Conservation (phyloP, 2,113 vertebrate species). For the Aldabrachelys gigantea region DNA sequence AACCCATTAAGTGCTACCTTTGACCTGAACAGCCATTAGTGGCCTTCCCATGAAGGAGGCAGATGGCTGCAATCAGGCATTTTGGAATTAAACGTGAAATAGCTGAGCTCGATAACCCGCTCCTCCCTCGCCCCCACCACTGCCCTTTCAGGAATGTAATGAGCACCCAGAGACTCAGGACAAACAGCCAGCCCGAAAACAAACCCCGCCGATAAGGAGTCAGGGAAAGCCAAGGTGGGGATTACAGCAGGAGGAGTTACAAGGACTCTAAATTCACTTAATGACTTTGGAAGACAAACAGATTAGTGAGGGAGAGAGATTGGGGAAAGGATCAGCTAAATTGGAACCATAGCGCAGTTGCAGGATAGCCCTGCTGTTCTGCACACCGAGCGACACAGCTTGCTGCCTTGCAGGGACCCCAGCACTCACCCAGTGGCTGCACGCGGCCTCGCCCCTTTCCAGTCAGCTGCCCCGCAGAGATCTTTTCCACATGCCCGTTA, state of each 20-base stretch:
- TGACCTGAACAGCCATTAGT: not conserved
- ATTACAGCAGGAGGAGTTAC: not conserved
- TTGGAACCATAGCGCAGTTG: slow-evolving; percentile 16
- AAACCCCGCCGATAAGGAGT: not conserved
- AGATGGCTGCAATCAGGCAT: not conserved
- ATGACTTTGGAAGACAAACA: slow-evolving; percentile 70
- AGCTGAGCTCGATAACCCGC: not conserved
- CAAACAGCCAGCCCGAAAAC: not conserved
- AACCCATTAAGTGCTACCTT: slow-evolving; percentile 12
- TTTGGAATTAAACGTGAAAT: not conserved
- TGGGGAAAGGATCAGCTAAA: slow-evolving; percentile 28
- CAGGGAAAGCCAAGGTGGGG: not conserved
- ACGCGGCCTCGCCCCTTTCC: not conserved
- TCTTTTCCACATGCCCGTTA: not conserved
- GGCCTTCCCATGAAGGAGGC: not conserved
- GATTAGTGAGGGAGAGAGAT: slow-evolving; percentile 48
- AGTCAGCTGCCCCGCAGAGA: not conserved
- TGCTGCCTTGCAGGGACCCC: not conserved
- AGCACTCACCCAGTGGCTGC: not conserved
- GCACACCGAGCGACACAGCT: not conserved
- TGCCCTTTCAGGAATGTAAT: accelerated
- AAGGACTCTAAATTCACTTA: slow-evolving; percentile 40
- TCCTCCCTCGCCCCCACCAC: too few species aligned
- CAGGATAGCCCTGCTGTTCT: not conserved
- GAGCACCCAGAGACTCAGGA: accelerated